Base-by-base conservation (phyloP, 1,140 invertebrate genomes). In the Cherax destructor region DNA sequence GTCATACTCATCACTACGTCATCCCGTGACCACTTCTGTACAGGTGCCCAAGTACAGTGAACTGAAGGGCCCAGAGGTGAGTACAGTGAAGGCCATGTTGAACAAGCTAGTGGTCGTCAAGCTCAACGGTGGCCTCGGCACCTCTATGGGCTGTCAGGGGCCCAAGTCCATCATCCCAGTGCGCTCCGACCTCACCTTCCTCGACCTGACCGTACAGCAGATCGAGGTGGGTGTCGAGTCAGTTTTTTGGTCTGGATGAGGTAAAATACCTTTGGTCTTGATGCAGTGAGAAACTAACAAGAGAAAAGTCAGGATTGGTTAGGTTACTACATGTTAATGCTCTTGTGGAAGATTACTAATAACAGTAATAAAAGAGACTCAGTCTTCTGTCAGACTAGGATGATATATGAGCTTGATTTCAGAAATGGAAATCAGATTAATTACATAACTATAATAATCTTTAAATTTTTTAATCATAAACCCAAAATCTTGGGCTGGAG, bases 51-150 rank as follows among this genome's bases (percentile, higher is more conserved):
- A 98, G 94, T 98, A 99, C 94, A 95, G 95, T n/a, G 95, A 95
- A 24, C 95, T 99, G 1, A 94, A 95, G 87, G 95, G 95, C 21
- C 98, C 98, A 4, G 95, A 95, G 61, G 95, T 95, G 47, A 96
- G 97, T 89, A 95, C 96, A 86, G 95, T 99, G 79, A 96, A 97
- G 92, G 93, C 95, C 0, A 97, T 99, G 96, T 95, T 99, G 79
- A 96, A 97, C 93, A 98, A 99, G 95, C 95, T 99, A 93, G 97
- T 99, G n/a, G 99, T 99, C 41, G 96, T 99, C n/a, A 99, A 99
- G 95, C 95, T 99, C 3, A 99, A 99, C 95, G 99, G 99, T 94
- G 99, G 99, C 94, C 95, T 99, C 10, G 99, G 99, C 72, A 99
- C 99, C 0, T 99, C 98, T 6, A 99, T 99, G 99, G 99, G 99